These are phyloP conservation scores for Brachypodius melanocephalos DNA, from an alignment of 2,113 vertebrate genomes.

Conservation along the genomic window DNA sequence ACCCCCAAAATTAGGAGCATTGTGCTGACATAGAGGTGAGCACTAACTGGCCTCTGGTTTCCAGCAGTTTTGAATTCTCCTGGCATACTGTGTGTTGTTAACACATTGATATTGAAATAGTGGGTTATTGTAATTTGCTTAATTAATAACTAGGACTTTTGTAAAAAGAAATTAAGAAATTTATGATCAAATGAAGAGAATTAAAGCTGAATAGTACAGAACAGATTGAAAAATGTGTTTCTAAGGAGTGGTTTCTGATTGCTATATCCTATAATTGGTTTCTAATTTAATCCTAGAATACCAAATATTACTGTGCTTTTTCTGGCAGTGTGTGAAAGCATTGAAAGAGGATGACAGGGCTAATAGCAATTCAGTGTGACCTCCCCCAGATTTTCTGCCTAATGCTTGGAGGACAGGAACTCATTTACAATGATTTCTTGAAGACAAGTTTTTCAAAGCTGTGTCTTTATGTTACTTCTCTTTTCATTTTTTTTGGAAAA, in stretches of 20 bases:
- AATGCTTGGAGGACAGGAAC: not conserved
- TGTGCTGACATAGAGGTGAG: fast-evolving
- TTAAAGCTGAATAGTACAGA: not conserved
- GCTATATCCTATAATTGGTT: not conserved
- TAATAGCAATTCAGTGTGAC: not conserved
- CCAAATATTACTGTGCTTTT: not conserved
- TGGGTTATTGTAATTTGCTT: not conserved
- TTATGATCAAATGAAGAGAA: not conserved
- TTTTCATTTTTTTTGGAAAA: not conserved
- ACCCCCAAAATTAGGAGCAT: not conserved
- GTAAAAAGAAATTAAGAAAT: not conserved
- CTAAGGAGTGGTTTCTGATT: not conserved
- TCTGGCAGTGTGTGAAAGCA: not conserved
- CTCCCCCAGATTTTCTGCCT: not conserved
- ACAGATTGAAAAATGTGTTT: not conserved
- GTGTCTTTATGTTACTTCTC: not conserved
- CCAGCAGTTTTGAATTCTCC: not conserved
- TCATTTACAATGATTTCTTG: not conserved
- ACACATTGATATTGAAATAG: not conserved
- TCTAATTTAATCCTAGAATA: not conserved
- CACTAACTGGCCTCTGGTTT: not conserved
- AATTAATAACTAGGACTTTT: not conserved
- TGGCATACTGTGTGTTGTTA: fast-evolving
- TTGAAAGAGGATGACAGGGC: not conserved
- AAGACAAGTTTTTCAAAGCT: not conserved